Percentiles rank a stretch among this genome's conserved stretches.
Conservation (phyloP, 1,140 invertebrate genomes). For the Colletes gigas region DNA sequence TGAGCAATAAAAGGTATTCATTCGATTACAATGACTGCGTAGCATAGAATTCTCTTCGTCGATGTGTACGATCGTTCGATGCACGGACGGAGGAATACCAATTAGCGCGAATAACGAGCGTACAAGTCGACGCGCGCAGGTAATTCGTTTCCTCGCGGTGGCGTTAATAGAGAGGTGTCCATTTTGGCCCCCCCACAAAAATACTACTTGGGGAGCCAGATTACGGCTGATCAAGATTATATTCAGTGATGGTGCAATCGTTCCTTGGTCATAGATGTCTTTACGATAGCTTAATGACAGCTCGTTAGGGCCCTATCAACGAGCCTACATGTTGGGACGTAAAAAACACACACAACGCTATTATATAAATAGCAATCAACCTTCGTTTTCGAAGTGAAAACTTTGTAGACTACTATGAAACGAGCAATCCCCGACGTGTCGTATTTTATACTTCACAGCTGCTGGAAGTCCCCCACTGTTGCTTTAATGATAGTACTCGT, state of each 20-base stretch:
- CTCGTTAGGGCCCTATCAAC: constrained; percentile 22
- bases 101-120: not conserved
- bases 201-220: not conserved
- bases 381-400: too few relatives aligned
- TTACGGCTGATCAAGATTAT: constrained; percentile 25
- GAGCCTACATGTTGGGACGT: not conserved
- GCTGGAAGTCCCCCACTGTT: too few relatives aligned
- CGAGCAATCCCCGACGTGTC: too few relatives aligned
- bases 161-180: constrained; percentile 6
- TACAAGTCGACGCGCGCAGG: not conserved
- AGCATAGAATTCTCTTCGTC: not conserved
- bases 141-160: constrained; percentile 6
- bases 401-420: too few relatives aligned
- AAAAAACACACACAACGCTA: not conserved
- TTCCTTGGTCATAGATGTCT: constrained; percentile 14
- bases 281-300: constrained; percentile 24
- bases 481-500: too few relatives aligned
- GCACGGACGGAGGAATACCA: not conserved
- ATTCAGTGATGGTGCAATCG: constrained; percentile 26
- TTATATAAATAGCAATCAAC: too few relatives aligned
- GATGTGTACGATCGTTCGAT: not conserved
- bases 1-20: not conserved
- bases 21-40: not conserved
- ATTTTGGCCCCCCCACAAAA: not conserved
- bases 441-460: too few relatives aligned